These are phyloP conservation scores for Pluvianellus socialis DNA, from an alignment of 2,113 vertebrate genomes.

Conservation along the genomic window DNA sequence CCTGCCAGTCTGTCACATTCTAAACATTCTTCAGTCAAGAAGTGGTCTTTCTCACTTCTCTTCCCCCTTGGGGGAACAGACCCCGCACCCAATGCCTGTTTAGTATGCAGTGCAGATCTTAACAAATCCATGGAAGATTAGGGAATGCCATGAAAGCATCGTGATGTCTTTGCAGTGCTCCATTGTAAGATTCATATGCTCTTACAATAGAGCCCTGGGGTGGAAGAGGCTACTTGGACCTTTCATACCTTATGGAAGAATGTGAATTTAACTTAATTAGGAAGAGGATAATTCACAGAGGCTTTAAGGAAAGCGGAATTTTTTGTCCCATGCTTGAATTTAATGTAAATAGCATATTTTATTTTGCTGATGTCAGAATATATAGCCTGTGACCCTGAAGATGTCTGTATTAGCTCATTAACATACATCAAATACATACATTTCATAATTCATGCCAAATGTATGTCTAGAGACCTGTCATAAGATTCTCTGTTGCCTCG, in stretches of 20 bases:
- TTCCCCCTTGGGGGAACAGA: background rate
- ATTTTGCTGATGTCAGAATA: background rate
- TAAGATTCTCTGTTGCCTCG: background rate
- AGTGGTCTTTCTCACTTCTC: background rate
- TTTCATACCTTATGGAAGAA: background rate
- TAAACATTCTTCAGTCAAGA: background rate
- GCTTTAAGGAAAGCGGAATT: background rate
- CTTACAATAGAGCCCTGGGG: background rate
- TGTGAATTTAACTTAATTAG: background rate
- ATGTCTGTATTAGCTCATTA: background rate
- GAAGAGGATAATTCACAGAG: background rate
- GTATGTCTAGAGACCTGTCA: background rate
- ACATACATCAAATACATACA: background rate
- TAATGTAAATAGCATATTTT: background rate
- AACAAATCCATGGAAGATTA: background rate
- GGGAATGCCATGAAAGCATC: background rate
- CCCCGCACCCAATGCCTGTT: background rate
- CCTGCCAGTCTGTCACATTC: background rate
- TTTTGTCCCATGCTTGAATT: background rate
- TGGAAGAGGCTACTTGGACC: background rate
- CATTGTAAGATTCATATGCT: background rate
- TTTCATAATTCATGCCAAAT: background rate
- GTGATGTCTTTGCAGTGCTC: background rate
- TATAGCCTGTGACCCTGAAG: background rate
- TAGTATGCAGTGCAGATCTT: background rate